Base-by-base conservation (phyloP, 2,888 invertebrate species). In the Aleiodes testaceus region DNA sequence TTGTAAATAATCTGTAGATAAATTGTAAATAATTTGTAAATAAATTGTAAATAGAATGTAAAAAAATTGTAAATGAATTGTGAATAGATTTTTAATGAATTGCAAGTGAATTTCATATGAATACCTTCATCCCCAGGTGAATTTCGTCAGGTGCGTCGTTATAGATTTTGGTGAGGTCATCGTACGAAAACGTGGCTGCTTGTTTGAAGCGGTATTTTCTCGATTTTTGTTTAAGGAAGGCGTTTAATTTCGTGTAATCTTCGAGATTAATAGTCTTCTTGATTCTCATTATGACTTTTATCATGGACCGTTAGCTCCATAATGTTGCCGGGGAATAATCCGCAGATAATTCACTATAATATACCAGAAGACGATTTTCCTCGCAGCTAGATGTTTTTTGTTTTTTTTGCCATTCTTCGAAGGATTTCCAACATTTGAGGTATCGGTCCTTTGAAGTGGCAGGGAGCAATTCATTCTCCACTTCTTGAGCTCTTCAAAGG, bases 111-210 rank as follows among this genome's bases (percentile, higher is more conserved):
- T 26, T 26, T n/a, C n/a, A n/a, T n/a, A n/a, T n/a, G n/a, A 5
- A 18, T 50, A 53, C 53, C 53, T 53, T 53, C 12, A 53, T 12
- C 3, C 22, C 53, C 1, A 53, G 53, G 7, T 53, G 26, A 22
- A 9, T 26, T 53, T n/a, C 22, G 11, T 53, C 53, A 2, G 53
- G 53, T 53, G 53, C 14, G 16, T 53, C 11, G 7, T 53, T 11
- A n/a, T 11, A 22, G 7, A n/a, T 26, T 22, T 14, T 12, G 22
- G 20, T 14, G 26, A 53, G 20, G 4, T 26, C 0, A 20, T 53
- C 22, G 6, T 26, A 26, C 1, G 53, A 53, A 26, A 53, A 53
- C 2, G 53, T 53, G 3, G 53, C 53, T 26, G 53, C 22, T 20
- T 53, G 53, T 2, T 53, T 53, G 5, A 26, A 14, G 4, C 14